phyloP scores from a whole-genome alignment of 64 coral and sea anemone species.

The Montipora foliosa region DNA sequence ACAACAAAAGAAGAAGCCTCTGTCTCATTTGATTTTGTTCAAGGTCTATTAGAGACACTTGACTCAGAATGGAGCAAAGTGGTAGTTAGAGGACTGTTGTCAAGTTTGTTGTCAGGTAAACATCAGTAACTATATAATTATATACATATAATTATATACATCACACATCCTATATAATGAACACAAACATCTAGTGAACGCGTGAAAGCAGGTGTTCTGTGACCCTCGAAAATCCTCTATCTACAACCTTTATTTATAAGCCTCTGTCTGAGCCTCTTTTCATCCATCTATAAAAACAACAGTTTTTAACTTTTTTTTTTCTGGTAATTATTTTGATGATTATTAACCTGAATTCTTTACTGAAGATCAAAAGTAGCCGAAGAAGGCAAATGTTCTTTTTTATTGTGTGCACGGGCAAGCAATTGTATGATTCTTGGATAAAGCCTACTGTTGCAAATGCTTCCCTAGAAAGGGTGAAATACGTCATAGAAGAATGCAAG shows the following conservation, averaged over 20 bases:
- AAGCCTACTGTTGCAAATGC: slow-evolving; percentile 11
- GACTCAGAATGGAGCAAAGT: slow-evolving; percentile 2
- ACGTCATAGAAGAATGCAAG: not conserved
- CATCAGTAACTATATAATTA: not conserved
- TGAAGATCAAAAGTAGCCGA: not conserved
- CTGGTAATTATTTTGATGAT: not conserved
- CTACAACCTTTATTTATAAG: not conserved
- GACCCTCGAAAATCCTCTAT: not conserved
- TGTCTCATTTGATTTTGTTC: not conserved
- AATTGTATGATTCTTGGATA: not conserved
- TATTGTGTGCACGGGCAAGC: not conserved
- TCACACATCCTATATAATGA: not conserved
- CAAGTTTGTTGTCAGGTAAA: not conserved
- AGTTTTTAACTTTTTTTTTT: not conserved
- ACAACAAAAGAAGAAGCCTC: not conserved
- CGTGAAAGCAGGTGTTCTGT: not conserved
- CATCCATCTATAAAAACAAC: not conserved
- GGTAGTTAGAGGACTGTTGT: not conserved
- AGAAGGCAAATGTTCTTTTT: not conserved
- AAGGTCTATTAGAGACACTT: not conserved
- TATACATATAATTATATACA: not conserved
- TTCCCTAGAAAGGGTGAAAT: not conserved
- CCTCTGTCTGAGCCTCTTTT: not conserved
- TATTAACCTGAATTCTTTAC: not conserved
- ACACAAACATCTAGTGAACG: not conserved